Percentiles rank a stretch among this genome's conserved stretches.
Conservation (phyloP, 2,113 vertebrate species). For the Heliornis fulica region DNA sequence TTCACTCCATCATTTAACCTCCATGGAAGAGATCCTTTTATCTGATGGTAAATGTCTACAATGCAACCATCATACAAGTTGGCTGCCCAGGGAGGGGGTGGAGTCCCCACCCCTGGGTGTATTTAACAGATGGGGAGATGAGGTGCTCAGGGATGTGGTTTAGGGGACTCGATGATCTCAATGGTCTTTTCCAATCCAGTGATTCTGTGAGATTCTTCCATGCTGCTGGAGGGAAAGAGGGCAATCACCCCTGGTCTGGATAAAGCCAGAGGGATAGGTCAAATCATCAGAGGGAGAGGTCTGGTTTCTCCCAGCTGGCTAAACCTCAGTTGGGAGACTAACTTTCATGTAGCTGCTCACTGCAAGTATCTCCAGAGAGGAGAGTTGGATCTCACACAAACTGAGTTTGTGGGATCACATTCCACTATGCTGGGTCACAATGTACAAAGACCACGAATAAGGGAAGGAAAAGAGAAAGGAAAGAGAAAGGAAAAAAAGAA, state of each 20-base stretch:
- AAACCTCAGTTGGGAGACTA: not conserved
- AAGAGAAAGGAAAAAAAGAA: not conserved
- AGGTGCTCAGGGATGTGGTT: no score
- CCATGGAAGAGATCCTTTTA: not conserved
- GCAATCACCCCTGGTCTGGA: not conserved
- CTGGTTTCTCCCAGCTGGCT: not conserved
- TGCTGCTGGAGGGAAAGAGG: not conserved
- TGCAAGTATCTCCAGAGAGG: not conserved
- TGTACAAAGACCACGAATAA: not conserved
- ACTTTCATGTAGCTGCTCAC: not conserved
- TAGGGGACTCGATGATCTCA: no score
- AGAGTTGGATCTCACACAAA: not conserved
- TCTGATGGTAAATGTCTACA: fast-evolving
- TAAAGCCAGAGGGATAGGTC: not conserved
- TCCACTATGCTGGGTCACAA: not conserved
- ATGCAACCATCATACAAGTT: not conserved
- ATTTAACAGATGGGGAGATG: no score
- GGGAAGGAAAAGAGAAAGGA: no score
- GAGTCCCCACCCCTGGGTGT: no score
- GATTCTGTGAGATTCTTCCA: no score
- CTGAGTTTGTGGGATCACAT: not conserved
- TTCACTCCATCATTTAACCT: not conserved
- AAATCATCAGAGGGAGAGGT: not conserved
- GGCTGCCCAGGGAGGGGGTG: no score
- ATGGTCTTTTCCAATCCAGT: no score